These are phyloP conservation scores for Thunnus thynnus DNA, from an alignment of 2,113 vertebrate genomes.

Conservation along the genomic window DNA sequence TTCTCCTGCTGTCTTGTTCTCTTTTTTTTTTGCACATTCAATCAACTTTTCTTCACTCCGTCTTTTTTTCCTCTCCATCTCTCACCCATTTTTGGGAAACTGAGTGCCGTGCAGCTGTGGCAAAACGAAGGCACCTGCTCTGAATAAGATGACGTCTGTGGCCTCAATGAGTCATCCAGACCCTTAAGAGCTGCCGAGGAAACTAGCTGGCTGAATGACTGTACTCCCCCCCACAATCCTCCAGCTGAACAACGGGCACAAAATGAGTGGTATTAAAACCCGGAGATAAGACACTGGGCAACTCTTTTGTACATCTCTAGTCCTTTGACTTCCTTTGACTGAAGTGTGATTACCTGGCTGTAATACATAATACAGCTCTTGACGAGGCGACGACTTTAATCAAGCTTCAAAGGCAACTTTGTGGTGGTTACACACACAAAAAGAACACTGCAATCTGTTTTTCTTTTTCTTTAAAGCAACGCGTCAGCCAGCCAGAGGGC, in stretches of 20 bases:
- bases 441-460: not conserved
- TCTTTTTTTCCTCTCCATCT: not conserved
- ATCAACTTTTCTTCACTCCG: not conserved
- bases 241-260: slow-evolving; percentile 41
- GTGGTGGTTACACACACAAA: not conserved
- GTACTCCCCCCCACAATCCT: slow-evolving; percentile 33
- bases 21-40: not conserved
- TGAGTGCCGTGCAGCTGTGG: slow-evolving; percentile 26
- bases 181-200: slow-evolving; percentile 35
- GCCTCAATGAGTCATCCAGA: slow-evolving; percentile 64
- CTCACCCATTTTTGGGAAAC: not conserved
- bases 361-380: slow-evolving; percentile 47
- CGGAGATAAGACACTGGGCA: slow-evolving; percentile 41
- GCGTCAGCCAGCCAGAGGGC: slow-evolving; percentile 8
- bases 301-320: slow-evolving; percentile 40
- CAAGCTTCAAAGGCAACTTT: slow-evolving; percentile 53
- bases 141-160: slow-evolving; percentile 67
- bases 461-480: slow-evolving; percentile 14
- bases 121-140: slow-evolving; percentile 36
- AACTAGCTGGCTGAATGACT: slow-evolving; percentile 48
- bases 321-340: slow-evolving; percentile 49
- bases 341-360: slow-evolving; percentile 59
- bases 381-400: slow-evolving; percentile 55
- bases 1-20: not conserved
- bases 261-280: slow-evolving; percentile 42